Base-by-base conservation (phyloP, 2,797 vertebrate genomes). In the Emydoidea blandingii region DNA sequence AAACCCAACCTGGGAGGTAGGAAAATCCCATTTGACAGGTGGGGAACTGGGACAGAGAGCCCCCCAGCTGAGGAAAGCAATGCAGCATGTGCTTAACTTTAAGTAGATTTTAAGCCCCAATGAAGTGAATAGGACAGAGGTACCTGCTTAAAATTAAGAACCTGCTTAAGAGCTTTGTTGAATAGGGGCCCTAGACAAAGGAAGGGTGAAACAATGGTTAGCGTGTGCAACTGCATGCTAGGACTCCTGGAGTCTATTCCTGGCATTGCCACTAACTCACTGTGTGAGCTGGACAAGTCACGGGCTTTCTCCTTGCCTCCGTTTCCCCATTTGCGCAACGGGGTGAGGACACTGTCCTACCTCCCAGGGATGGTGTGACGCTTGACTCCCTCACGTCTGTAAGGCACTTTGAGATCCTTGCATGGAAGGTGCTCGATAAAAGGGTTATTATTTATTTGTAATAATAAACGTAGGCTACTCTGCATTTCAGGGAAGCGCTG, bases 141-240 rank as follows among this genome's bases (percentile, higher is more conserved):
- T 14, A 16, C 16, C 31, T 8, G 62, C 62, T 65, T n/a, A 18
- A n/a, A 65, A 34, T 19, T 5, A 9, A 68, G 18, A 19, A 10
- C n/a, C 34, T 3, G 18, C 65, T 68, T 19, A 68, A 37, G 65
- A 37, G 34, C 65, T 11, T 5, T 18, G 65, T 21, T n/a, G 65
- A 37, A 21, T 21, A 68, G 65, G 15, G 18, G 4, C 65, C n/a
- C 16, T 21, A 68, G 19, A 37, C 65, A 68, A 68, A 37, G 34
- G n/a, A 10, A n/a, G 6, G n/a, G 15, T 18, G 34, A 19, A 8
- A 65, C 62, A 65, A 65, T 31, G 27, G 12, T 29, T 59, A 29
- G 27, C 8, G 9, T 8, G 5, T 9, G 62, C 16, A 6, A 1
- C 62, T 18, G 34, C 4, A 18, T 1, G n/a, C 18, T 37, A 37